Conservation (phyloP, 2,113 vertebrate species). For the Pagrus major region DNA sequence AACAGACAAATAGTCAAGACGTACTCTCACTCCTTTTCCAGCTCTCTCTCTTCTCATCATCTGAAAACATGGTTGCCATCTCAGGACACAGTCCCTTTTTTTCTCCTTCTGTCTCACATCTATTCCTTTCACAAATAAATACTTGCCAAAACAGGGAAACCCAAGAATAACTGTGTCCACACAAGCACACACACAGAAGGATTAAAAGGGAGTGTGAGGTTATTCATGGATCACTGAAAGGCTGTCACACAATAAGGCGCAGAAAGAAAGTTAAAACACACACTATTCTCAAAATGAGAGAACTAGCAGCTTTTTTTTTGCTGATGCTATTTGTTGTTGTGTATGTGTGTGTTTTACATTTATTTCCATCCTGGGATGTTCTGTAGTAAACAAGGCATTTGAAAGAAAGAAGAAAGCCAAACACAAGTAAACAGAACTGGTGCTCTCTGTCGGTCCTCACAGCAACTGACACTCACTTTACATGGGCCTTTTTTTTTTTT, state of each 20-base stretch:
- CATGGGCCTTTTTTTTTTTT: constrained; percentile 9
- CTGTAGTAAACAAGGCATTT: constrained; percentile 45
- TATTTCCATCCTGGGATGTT: constrained; percentile 35
- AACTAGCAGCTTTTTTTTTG: background rate
- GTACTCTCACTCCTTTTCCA: background rate
- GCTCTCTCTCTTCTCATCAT: constrained; percentile 5
- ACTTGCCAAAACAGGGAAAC: constrained; percentile 20
- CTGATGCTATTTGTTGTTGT: background rate
- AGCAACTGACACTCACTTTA: constrained; percentile 4
- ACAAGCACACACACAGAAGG: constrained; percentile 23
- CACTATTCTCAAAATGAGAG: constrained; percentile 1
- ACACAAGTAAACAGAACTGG: background rate
- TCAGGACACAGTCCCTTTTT: background rate
- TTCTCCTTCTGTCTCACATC: background rate
- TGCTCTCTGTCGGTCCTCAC: constrained; percentile 20
- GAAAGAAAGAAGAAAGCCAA: constrained; percentile 16
- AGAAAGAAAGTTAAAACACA: constrained; percentile 42
- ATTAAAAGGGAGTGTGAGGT: constrained; percentile 37
- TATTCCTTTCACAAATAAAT: constrained; percentile 54
- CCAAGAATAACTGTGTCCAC: constrained; percentile 10
- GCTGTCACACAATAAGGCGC: constrained; percentile 54
- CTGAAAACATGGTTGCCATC: constrained; percentile 33
- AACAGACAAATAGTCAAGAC: constrained; percentile 19
- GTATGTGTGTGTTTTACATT: constrained; percentile 5
- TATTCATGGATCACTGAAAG: constrained; percentile 28